Conservation (phyloP, 2,797 vertebrate genomes). For the Chaenodraco wilsoni region DNA sequence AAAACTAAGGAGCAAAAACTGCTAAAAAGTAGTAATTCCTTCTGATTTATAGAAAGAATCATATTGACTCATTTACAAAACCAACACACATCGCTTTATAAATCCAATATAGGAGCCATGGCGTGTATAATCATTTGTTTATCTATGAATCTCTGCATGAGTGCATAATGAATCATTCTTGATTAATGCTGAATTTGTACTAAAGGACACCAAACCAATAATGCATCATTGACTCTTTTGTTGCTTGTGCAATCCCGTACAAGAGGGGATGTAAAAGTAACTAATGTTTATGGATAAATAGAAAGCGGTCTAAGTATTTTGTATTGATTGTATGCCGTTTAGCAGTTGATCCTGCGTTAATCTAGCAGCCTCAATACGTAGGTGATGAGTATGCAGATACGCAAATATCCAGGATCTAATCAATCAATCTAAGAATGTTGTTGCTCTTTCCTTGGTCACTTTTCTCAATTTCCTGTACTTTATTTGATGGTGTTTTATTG, state of each 20-base stretch:
- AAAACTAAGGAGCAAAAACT: not conserved
- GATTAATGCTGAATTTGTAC: slow-evolving; percentile 17
- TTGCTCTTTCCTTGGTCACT: not conserved
- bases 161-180: not conserved
- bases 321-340: slow-evolving; percentile 20
- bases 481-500: slow-evolving; percentile 33
- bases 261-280: not conserved
- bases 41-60: not conserved
- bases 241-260: not conserved
- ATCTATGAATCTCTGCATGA: slow-evolving; percentile 2
- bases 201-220: slow-evolving; percentile 11
- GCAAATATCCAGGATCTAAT: slow-evolving; percentile 15
- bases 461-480: not conserved
- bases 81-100: not conserved
- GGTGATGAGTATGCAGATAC: slow-evolving; percentile 17
- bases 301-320: not conserved
- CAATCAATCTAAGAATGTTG: not conserved
- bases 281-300: not conserved
- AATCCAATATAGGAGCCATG: not conserved
- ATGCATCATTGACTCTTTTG: not conserved
- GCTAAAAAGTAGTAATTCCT: not conserved
- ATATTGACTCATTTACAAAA: no score
- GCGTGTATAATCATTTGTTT: not conserved
- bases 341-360: slow-evolving; percentile 22
- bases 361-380: slow-evolving; percentile 16